Percentiles rank a stretch among this genome's conserved stretches.
phyloP scores from a whole-genome alignment of 2,797 vertebrate species.

The Spondyliosoma cantharus region DNA sequence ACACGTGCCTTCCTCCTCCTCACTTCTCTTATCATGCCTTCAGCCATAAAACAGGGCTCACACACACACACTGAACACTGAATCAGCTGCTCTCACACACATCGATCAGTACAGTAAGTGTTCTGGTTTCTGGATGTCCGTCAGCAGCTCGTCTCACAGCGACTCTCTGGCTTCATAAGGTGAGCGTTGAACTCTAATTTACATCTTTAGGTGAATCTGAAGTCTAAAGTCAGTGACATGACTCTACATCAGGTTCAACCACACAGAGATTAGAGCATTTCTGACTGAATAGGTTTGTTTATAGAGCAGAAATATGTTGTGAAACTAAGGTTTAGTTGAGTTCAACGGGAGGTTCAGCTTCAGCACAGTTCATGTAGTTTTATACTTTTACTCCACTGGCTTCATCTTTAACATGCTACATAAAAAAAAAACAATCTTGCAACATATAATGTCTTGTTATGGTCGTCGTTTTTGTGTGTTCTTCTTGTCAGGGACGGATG shows the following conservation, averaged over 20 bases:
- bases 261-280: background rate
- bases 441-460: too few species aligned
- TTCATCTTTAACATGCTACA: too few species aligned
- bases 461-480: too few species aligned
- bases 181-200: background rate
- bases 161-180: slow-evolving; percentile 26
- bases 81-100: slow-evolving; percentile 7
- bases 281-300: background rate
- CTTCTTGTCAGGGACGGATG: background rate
- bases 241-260: background rate
- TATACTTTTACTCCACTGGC: background rate
- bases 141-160: background rate
- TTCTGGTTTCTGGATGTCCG: slow-evolving; percentile 12
- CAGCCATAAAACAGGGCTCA: slow-evolving; percentile 37
- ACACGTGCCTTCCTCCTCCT: slow-evolving; percentile 23
- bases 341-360: too few species aligned
- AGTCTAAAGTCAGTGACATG: background rate
- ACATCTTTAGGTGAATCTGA: background rate
- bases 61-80: background rate
- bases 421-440: too few species aligned
- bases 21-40: slow-evolving; percentile 48
- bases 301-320: background rate
- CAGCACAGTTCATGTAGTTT: background rate
- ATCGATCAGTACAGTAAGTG: slow-evolving; percentile 13
- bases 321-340: background rate